Percentiles rank a stretch among this genome's conserved stretches.
Evolutionary conservation across 2,797 vertebrate genomes (phyloP).

Genomic region (Peromyscus melanophrys): DNA sequence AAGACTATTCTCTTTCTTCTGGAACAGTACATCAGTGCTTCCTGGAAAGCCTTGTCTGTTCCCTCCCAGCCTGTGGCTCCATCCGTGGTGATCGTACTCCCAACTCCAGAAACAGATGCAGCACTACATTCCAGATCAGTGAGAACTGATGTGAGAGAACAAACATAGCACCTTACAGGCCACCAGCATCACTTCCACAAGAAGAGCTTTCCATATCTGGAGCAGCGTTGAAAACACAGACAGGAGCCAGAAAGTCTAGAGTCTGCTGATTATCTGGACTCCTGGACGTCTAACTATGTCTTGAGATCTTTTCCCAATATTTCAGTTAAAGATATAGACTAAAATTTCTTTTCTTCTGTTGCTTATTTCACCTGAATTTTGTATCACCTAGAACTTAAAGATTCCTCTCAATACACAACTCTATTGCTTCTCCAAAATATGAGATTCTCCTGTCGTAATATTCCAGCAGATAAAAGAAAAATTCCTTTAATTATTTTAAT

Average conservation of each 20-base stretch:
- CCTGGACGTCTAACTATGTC: background rate
- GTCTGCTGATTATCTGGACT: background rate
- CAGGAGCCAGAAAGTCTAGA: background rate
- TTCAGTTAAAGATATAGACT: slow-evolving; percentile 17
- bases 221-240: background rate
- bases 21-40: slow-evolving; percentile 44
- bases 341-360: slow-evolving; percentile 18
- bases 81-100: background rate
- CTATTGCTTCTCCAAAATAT: slow-evolving; percentile 5
- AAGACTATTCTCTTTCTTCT: slow-evolving; percentile 6
- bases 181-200: background rate
- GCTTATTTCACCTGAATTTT: background rate
- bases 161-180: background rate
- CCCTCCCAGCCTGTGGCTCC: background rate
- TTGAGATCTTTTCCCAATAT: background rate
- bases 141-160: background rate
- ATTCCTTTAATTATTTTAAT: slow-evolving; percentile 42
- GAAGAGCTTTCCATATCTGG: background rate
- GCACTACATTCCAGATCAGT: background rate
- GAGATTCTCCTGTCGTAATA: slow-evolving; percentile 16
- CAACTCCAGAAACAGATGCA: background rate
- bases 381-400: slow-evolving; percentile 13
- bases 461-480: slow-evolving; percentile 47
- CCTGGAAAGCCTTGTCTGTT: background rate
- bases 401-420: slow-evolving; percentile 38